Base-by-base conservation (phyloP, 2,113 vertebrate genomes). In the Delphinus delphis region DNA sequence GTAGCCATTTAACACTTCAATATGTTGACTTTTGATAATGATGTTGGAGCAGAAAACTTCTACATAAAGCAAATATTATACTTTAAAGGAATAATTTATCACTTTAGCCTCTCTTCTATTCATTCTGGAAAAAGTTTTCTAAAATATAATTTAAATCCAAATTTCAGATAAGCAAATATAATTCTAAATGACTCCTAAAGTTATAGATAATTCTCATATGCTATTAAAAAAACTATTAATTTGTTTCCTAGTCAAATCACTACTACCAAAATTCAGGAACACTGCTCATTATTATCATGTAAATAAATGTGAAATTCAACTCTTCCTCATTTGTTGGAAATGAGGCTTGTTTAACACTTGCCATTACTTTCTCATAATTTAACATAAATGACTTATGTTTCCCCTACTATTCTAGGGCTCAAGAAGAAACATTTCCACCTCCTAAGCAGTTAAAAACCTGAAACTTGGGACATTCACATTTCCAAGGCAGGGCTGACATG, bases 81-180 rank as follows among this genome's bases (percentile, higher is more conserved):
- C 86, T 68, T 90, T 70, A 88, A 80, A 58, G 53, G 77, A 26
- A 31, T 38, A 76, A 81, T 41, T 28, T 62, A 73, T 58, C 63
- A 68, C 23, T 76, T 38, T 82, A 63, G 21, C 21, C 50, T 91
- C 60, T 63, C 31, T 81, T 68, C 3, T 70, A 82, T 44, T 84
- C 79, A 89, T 21, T 87, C 20, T n/a, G 5, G 17, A 82, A 82
- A 70, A 63, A 18, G 38, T 90, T 25, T 67, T 87, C 60, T 91
- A 63, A 83, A 93, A 74, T 15, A 81, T 65, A 86, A 81, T 93
- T 93, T 74, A 84, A 93, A 81, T 81, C n/a, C 15, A 53, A 93
- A 86, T 90, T 91, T 95, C 47, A 96, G 18, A 50, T 53, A 82
- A 92, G 68, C 50, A 68, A 80, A 89, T 73, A 50, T 18, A 93